Evolutionary conservation across 2,113 vertebrate species (phyloP).

Genomic region (Xenus cinereus): DNA sequence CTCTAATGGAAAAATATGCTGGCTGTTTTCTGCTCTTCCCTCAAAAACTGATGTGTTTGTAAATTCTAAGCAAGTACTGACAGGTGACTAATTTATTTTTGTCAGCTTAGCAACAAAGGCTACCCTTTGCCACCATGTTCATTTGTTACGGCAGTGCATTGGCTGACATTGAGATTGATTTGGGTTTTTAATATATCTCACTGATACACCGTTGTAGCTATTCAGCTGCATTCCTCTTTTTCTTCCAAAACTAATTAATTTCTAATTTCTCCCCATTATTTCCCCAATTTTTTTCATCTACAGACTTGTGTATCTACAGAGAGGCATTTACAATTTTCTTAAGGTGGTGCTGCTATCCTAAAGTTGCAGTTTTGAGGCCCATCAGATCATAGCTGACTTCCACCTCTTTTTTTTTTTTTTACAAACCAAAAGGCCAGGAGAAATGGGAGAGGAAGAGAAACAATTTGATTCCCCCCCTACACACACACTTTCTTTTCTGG

Average conservation of each 20-base stretch:
- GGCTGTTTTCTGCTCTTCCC: neutral
- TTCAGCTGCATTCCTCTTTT: neutral
- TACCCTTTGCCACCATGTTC: conserved; percentile 29
- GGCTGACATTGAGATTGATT: conserved; percentile 25
- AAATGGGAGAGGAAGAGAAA: neutral
- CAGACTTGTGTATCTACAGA: neutral
- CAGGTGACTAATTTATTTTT: conserved; percentile 60
- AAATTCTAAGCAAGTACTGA: conserved; percentile 40
- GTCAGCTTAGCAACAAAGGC: conserved; percentile 42
- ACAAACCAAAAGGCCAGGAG: neutral
- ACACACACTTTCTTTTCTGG: neutral
- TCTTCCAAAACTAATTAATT: neutral
- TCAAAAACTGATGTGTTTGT: conserved; percentile 22
- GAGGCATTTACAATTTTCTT: neutral
- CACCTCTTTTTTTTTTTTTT: neutral
- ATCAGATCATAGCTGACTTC: neutral
- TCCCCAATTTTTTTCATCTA: neutral
- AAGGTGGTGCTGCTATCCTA: neutral
- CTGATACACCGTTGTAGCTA: neutral
- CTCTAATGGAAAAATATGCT: conserved; percentile 18
- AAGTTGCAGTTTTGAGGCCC: neutral
- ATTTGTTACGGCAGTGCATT: conserved; percentile 9
- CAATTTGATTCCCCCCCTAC: neutral
- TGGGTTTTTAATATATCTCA: conserved; percentile 13
- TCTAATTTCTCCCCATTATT: neutral